A percentile compares a stretch with the other conserved stretches of the same genome.
Evolutionary conservation across 2,888 invertebrate genomes (phyloP).

Genomic region (Caradrina kadenii): DNA sequence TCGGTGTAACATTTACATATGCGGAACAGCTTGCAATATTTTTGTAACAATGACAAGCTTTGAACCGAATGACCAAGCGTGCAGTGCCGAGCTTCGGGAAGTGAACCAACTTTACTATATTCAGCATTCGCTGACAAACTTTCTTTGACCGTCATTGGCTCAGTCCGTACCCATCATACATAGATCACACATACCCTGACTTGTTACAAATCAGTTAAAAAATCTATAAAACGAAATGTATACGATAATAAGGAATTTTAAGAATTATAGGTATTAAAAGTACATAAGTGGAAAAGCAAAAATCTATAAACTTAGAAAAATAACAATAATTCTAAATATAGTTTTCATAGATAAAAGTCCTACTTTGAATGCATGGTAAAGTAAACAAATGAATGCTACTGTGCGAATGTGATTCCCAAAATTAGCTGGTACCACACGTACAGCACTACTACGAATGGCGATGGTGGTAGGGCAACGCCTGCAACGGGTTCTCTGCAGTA

Average conservation of each 20-base stretch:
- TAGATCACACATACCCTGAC: background rate
- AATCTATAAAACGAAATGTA: background rate
- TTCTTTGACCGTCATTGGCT: background rate
- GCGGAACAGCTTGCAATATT: conserved; percentile 4
- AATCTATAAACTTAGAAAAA: conserved; percentile 49
- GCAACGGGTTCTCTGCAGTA: conserved; percentile 17
- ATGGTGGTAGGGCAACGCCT: conserved; percentile 9
- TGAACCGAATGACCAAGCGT: background rate
- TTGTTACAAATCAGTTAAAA: conserved; percentile 2
- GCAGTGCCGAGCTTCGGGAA: background rate
- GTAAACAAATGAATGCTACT: conserved; percentile 47
- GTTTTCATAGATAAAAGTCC: conserved; percentile 44
- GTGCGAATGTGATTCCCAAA: conserved; percentile 31
- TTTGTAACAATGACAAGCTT: background rate
- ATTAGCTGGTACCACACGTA: conserved; percentile 13
- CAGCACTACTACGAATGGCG: conserved; percentile 12
- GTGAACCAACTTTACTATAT: background rate
- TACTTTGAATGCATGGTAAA: conserved; percentile 41
- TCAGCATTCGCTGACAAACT: conserved; percentile 4
- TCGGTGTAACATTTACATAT: conserved; percentile 1
- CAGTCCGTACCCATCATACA: conserved; percentile 1
- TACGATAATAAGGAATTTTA: background rate
- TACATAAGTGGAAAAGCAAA: background rate
- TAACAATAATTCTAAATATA: conserved; percentile 42
- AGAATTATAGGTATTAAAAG: conserved; percentile 5